Percentiles rank a stretch among this genome's conserved stretches.
phyloP scores from a whole-genome alignment of 1,140 invertebrate species.

The Manduca sexta region DNA sequence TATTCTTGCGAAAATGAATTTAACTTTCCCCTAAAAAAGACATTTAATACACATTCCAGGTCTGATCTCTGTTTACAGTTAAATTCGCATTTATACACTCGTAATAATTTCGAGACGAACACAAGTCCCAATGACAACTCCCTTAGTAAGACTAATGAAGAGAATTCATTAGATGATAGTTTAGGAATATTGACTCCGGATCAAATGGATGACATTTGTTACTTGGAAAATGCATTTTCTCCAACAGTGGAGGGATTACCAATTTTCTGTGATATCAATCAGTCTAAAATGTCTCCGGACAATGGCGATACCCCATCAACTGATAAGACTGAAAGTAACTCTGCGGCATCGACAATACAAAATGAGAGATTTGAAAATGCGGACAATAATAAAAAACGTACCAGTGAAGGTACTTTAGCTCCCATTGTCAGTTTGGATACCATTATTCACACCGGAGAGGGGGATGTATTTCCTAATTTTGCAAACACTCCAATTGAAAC shows the following conservation, averaged over 20 bases:
- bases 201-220: constrained; percentile 86
- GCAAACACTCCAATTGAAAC: constrained; percentile 12
- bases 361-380: constrained; percentile 56
- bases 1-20: constrained; percentile 64
- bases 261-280: constrained; percentile 59
- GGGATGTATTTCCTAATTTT: constrained; percentile 12
- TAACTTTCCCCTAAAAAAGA: constrained; percentile 41
- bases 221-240: constrained; percentile 75
- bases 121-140: constrained; percentile 66
- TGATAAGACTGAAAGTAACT: constrained; percentile 69
- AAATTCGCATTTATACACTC: constrained; percentile 50
- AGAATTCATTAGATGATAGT: constrained; percentile 87
- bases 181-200: constrained; percentile 89
- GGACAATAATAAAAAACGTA: constrained; percentile 29
- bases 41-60: constrained; percentile 55
- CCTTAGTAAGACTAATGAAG: constrained; percentile 75
- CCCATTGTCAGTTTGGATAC: constrained; percentile 44
- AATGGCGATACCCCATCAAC: constrained; percentile 68
- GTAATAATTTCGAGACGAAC: constrained; percentile 54
- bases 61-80: constrained; percentile 62
- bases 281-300: constrained; percentile 57
- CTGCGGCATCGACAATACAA: constrained; percentile 66
- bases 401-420: constrained; percentile 11
- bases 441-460: constrained; percentile 27
- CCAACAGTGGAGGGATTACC: constrained; percentile 73